Conservation (phyloP, 2,113 vertebrate genomes). For the Mormyrus lacerda region DNA sequence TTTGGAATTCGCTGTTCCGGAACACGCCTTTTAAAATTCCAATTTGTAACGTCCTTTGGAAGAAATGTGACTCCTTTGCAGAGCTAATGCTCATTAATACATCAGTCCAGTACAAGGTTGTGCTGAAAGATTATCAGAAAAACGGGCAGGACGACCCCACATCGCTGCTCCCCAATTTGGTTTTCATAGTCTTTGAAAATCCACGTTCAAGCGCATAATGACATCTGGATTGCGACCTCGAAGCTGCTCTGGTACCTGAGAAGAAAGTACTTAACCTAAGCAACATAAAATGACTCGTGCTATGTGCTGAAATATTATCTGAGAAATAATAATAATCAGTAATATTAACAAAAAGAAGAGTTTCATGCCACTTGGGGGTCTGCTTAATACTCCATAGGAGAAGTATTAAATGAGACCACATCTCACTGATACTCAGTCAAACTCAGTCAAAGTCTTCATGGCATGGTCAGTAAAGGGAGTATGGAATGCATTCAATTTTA, state of each 20-base stretch:
- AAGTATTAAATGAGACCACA: too few relatives aligned
- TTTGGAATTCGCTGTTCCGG: neutral
- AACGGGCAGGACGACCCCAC: neutral
- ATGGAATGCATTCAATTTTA: neutral
- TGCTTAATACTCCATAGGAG: neutral
- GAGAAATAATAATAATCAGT: neutral
- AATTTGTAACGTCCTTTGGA: neutral
- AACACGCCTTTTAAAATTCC: constrained; percentile 9
- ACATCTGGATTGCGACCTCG: neutral
- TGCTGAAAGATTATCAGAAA: neutral
- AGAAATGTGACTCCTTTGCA: neutral
- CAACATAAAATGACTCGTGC: neutral
- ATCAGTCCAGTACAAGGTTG: neutral
- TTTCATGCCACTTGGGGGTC: neutral
- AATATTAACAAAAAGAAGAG: neutral
- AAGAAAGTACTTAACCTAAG: neutral
- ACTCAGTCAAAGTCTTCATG: neutral
- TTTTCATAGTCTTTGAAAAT: neutral
- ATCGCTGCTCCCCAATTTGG: neutral
- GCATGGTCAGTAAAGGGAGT: neutral
- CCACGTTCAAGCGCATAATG: neutral
- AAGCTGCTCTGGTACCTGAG: neutral
- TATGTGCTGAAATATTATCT: neutral
- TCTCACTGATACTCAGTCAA: neutral
- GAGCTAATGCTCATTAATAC: neutral